These are phyloP conservation scores for Drosophila rhopaloa DNA, from an alignment of 1,140 invertebrate species.

Conservation along the genomic window DNA sequence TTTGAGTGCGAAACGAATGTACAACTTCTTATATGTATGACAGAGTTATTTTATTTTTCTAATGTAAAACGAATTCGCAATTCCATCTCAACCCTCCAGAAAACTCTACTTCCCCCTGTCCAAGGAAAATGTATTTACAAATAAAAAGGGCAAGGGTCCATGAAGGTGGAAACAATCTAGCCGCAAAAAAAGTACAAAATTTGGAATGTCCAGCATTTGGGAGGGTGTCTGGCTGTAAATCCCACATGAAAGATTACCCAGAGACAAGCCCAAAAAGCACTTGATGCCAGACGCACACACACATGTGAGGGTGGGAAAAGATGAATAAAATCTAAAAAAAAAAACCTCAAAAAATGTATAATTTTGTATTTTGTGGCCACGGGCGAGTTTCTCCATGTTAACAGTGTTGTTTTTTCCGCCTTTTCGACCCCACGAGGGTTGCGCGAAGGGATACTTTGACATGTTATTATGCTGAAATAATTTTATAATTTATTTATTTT, in stretches of 20 bases:
- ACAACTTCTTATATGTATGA: conserved; percentile 6
- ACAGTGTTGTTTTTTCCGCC: conserved; percentile 56
- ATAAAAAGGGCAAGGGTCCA: conserved; percentile 38
- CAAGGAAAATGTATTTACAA: conserved; percentile 70
- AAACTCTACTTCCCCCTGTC: conserved; percentile 47
- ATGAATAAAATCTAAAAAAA: conserved; percentile 77
- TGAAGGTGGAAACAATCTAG: conserved; percentile 44
- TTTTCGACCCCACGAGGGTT: conserved; percentile 37
- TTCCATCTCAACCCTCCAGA: conserved; percentile 32
- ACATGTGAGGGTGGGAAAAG: conserved; percentile 42
- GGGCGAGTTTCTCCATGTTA: conserved; percentile 49
- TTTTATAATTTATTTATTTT: conserved; percentile 84
- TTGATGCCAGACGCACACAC: conserved; percentile 59
- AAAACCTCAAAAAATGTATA: conserved; percentile 67
- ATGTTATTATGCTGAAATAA: conserved; percentile 79
- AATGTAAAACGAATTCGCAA: conserved; percentile 50
- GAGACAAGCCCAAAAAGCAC: conserved; percentile 31
- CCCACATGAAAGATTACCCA: conserved; percentile 74
- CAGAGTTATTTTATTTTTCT: conserved; percentile 4
- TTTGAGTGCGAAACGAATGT: conserved; percentile 16
- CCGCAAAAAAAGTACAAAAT: conserved; percentile 46
- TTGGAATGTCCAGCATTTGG: conserved; percentile 32
- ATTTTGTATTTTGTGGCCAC: conserved; percentile 42
- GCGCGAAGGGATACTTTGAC: conserved; percentile 54
- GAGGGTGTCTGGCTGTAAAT: conserved; percentile 74